Base-by-base conservation (phyloP, 2,797 vertebrate genomes). In the Tokudaia muenninki region DNA sequence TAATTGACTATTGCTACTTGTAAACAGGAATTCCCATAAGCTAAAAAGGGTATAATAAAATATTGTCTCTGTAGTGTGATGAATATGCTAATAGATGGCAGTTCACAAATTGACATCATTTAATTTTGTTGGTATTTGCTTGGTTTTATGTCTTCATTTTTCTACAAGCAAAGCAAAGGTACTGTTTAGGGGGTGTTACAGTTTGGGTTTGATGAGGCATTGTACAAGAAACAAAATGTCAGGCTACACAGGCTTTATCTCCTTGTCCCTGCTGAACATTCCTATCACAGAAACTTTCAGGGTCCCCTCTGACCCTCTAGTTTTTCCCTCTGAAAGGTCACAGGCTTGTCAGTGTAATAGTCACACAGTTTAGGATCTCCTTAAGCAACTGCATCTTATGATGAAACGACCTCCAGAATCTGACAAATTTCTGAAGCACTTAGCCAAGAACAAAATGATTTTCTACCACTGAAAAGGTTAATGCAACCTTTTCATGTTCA, bases 11-110 rank as follows among this genome's bases (percentile, higher is more conserved):
- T 92, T 88, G 96, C 98, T 98, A 98, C 97, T 97, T 98, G 98
- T 98, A 98, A 99, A 99, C 98, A 98, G n/a, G n/a, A n/a, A n/a
- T 98, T 34, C 97, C 97, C 98, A 98, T 98, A 98, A 98, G 98
- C 98, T 98, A 98, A 98, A 70, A 98, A 97, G 96, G 95, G 97
- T 84, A 87, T 97, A 98, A 97, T 98, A 94, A 98, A 98, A 98
- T 98, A 97, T 97, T 97, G 97, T 98, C 95, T 98, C 97, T 97
- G 98, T 98, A 98, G 98, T 98, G 98, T 98, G 96, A 97, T 97
- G 92, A 98, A 93, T 98, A 98, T 97, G 97, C 97, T 65, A 78
- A 98, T 96, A 96, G 93, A 97, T 97, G 98, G 98, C 98, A 97
- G 97, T 97, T 97, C 97, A 94, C 87, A 97, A 98, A 98, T 98